Conservation (phyloP, 2,113 vertebrate genomes). For the Spea bombifrons region DNA sequence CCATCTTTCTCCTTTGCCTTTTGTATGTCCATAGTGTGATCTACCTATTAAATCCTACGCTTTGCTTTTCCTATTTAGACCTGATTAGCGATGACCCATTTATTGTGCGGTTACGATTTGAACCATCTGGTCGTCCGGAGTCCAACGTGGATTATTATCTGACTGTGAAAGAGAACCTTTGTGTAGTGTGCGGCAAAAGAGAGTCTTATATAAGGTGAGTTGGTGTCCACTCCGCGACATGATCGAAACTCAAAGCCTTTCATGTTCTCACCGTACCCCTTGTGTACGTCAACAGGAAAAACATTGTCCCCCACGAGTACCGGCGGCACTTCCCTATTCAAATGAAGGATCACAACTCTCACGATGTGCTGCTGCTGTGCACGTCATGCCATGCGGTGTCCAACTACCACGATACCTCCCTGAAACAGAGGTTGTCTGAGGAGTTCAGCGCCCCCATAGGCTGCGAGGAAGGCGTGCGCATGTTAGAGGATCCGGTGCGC, state of each 20-base stretch:
- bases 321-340: constrained; percentile 89
- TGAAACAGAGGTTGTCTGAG: constrained; percentile 87
- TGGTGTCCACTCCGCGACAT: neutral
- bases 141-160: constrained; percentile 93
- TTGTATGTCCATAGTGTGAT: neutral
- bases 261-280: too few species aligned
- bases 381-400: constrained; percentile 90
- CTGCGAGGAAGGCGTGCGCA: constrained; percentile 83
- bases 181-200: constrained; percentile 91
- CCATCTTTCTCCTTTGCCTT: too few species aligned
- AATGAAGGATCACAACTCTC: constrained; percentile 98
- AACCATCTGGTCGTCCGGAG: constrained; percentile 92
- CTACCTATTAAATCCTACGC: neutral
- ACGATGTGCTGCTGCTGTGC: constrained; percentile 92
- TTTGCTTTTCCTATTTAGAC: constrained; percentile 60
- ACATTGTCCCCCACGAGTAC: constrained; percentile 93
- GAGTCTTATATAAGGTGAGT: constrained; percentile 93
- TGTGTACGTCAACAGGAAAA: constrained; percentile 73
- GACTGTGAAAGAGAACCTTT: constrained; percentile 91
- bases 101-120: constrained; percentile 87
- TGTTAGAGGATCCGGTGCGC: constrained; percentile 82
- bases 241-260: neutral
- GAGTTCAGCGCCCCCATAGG: constrained; percentile 85
- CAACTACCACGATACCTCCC: constrained; percentile 83
- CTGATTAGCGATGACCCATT: constrained; percentile 88